Evolutionary conservation across 2,888 invertebrate genomes (phyloP).

Genomic region (Chesias legatella): DNA sequence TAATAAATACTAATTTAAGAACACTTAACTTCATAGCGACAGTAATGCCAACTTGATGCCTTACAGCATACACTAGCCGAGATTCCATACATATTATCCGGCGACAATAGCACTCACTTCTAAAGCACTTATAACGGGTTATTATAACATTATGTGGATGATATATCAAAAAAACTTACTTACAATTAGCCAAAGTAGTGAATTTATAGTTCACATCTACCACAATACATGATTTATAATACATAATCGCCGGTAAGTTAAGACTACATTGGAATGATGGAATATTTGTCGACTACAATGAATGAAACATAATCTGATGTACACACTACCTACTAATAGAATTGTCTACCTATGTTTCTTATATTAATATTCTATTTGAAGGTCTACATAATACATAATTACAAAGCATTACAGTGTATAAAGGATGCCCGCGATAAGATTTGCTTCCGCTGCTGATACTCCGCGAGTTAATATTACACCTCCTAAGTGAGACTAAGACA

Average conservation of each 20-base stretch:
- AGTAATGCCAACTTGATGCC: constrained; percentile 9
- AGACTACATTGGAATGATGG: constrained; percentile 9
- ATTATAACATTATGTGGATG: too few relatives aligned
- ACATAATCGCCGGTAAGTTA: too few relatives aligned
- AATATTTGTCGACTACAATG: not conserved
- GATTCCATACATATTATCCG: constrained; percentile 14
- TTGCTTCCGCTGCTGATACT: too few relatives aligned
- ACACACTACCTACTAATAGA: constrained; percentile 2
- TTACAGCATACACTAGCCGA: not conserved
- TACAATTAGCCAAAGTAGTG: too few relatives aligned
- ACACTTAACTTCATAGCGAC: constrained; percentile 11
- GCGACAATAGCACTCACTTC: constrained; percentile 2
- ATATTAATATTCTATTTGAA: not conserved
- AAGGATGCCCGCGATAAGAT: too few relatives aligned
- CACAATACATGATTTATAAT: too few relatives aligned
- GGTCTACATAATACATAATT: too few relatives aligned
- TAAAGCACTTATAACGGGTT: constrained; percentile 2
- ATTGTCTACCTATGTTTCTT: constrained; percentile 14
- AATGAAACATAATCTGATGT: not conserved
- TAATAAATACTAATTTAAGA: constrained; percentile 17
- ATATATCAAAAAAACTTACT: too few relatives aligned
- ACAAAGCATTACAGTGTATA: too few relatives aligned
- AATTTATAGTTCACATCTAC: too few relatives aligned
- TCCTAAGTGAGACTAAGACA: too few relatives aligned
- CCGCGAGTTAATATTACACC: too few relatives aligned